Evolutionary conservation across 2,113 vertebrate species (phyloP).

Genomic region (Labeo catla): DNA sequence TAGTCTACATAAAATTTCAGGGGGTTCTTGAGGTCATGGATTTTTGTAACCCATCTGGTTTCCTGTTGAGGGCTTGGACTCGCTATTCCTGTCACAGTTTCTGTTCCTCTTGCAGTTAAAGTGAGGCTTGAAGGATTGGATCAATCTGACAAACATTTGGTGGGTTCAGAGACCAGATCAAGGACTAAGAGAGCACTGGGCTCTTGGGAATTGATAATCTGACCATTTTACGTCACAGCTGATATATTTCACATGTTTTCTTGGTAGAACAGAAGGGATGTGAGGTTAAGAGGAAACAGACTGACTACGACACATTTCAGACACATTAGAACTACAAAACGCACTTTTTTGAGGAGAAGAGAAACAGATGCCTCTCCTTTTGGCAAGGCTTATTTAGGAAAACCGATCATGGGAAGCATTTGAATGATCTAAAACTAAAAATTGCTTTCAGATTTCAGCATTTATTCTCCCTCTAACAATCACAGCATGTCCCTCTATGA

Average conservation of each 20-base stretch:
- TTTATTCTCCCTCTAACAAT: background rate
- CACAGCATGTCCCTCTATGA: background rate
- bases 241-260: background rate
- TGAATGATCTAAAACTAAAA: background rate
- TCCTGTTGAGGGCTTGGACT: background rate
- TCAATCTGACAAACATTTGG: constrained; percentile 1
- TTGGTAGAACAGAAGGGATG: background rate
- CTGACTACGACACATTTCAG: background rate
- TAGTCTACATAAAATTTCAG: background rate
- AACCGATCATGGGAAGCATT: background rate
- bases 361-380: background rate
- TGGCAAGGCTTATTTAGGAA: background rate
- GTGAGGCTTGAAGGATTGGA: background rate
- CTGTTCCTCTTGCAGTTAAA: background rate
- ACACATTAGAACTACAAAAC: background rate
- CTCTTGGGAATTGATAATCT: background rate
- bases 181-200: background rate
- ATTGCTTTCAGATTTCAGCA: too few species aligned
- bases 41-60: background rate
- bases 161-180: constrained; percentile 18
- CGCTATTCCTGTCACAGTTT: too few species aligned
- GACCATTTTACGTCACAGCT: background rate
- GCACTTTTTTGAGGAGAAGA: background rate
- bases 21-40: background rate
- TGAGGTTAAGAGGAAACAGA: background rate